These are phyloP conservation scores for Grapholita molesta DNA, from an alignment of 1,140 invertebrate genomes.

Conservation along the genomic window DNA sequence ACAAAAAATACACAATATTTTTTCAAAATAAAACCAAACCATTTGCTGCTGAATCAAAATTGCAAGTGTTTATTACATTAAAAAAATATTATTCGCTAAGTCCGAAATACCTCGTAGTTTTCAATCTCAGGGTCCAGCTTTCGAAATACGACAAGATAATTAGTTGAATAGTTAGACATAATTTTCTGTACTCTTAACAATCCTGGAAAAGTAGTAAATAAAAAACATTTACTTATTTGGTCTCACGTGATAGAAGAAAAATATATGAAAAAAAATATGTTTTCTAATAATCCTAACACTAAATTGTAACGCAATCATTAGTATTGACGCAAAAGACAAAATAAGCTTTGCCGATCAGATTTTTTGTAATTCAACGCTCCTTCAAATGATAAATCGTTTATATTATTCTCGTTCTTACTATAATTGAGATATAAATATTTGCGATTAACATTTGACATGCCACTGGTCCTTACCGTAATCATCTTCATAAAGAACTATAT, in stretches of 20 bases:
- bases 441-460: constrained; percentile 28
- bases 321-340: too few species aligned
- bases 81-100: not conserved
- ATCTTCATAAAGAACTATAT: constrained; percentile 81
- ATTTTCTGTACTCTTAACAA: constrained; percentile 61
- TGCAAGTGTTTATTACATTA: not conserved
- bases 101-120: constrained; percentile 49
- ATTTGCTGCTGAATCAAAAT: too few species aligned
- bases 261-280: constrained; percentile 4
- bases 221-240: not conserved
- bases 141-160: constrained; percentile 78
- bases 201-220: constrained; percentile 51
- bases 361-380: too few species aligned
- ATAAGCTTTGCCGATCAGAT: too few species aligned
- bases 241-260: not conserved
- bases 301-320: too few species aligned
- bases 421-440: too few species aligned
- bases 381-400: too few species aligned
- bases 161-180: constrained; percentile 47
- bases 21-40: too few species aligned
- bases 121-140: constrained; percentile 80
- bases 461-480: too few species aligned
- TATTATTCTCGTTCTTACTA: too few species aligned
- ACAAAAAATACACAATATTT: not conserved
- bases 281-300: too few species aligned